Evolutionary conservation across 2,888 invertebrate species (phyloP).

Genomic region (Leptopterna dolabrata): DNA sequence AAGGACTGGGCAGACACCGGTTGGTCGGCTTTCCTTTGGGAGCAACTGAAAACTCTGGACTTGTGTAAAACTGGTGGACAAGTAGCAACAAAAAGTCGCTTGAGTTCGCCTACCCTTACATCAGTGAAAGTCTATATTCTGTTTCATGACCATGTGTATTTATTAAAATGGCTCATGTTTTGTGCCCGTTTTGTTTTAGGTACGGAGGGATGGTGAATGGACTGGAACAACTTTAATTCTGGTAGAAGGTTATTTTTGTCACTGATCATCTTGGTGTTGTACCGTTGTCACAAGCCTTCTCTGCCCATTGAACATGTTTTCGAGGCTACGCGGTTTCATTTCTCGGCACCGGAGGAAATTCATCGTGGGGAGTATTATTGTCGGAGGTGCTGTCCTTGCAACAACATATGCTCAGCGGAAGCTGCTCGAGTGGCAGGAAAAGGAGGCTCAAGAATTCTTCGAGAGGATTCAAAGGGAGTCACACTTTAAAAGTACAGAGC

Average conservation of each 20-base stretch:
- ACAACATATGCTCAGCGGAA: slow-evolving; percentile 82
- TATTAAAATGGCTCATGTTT: too few species aligned
- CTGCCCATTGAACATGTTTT: slow-evolving; percentile 72
- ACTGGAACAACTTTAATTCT: not conserved
- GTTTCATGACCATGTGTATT: not conserved
- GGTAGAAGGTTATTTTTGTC: not conserved
- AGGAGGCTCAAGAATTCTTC: slow-evolving; percentile 82
- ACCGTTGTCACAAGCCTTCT: not conserved
- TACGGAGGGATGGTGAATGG: not conserved
- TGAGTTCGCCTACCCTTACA: too few species aligned
- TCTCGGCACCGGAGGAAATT: slow-evolving; percentile 87
- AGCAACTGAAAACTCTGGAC: too few species aligned
- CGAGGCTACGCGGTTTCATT: slow-evolving; percentile 79
- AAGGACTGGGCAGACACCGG: too few species aligned
- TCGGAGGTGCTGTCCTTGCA: slow-evolving; percentile 80
- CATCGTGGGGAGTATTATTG: slow-evolving; percentile 78
- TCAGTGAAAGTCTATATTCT: not conserved
- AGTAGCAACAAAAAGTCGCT: too few species aligned
- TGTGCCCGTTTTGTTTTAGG: not conserved
- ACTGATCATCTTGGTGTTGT: not conserved
- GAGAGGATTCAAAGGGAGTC: slow-evolving; percentile 84
- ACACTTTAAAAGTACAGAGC: slow-evolving; percentile 90
- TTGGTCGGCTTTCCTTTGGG: too few species aligned
- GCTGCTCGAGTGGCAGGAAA: slow-evolving; percentile 86
- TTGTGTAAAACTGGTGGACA: too few species aligned